Evolutionary conservation across 1,140 invertebrate genomes (phyloP).

Genomic region (Philopotamus ludificatus): DNA sequence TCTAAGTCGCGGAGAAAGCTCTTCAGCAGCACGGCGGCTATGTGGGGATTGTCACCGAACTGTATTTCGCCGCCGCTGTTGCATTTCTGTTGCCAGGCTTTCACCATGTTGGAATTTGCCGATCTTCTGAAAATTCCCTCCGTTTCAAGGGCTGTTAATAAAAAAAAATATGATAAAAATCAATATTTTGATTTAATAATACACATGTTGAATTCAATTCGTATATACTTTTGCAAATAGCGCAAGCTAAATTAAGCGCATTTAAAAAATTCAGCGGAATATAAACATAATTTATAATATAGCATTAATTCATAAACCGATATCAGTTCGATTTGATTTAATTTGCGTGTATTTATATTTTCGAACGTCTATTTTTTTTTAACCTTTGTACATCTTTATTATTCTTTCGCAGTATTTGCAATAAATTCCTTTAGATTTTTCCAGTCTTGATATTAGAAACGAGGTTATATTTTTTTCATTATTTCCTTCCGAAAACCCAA

Average conservation of each 20-base stretch:
- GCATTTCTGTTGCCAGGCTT: constrained; percentile 79
- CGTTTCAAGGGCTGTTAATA: constrained; percentile 77
- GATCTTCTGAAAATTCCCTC: constrained; percentile 95
- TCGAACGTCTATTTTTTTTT: no score
- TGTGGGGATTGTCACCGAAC: constrained; percentile 81
- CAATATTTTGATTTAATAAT: background rate
- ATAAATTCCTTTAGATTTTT: no score
- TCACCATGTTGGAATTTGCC: constrained; percentile 78
- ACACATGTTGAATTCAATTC: no score
- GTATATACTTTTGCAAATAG: no score
- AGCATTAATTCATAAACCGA: no score
- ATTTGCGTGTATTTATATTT: no score
- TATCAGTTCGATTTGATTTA: no score
- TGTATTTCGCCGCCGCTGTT: constrained; percentile 81
- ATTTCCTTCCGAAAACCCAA: background rate
- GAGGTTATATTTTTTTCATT: background rate
- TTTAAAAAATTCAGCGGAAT: background rate
- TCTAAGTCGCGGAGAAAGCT: constrained; percentile 91
- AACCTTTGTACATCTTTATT: no score
- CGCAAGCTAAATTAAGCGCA: no score
- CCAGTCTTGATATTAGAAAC: no score
- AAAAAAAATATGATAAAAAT: no score
- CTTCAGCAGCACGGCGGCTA: constrained; percentile 92
- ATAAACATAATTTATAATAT: background rate
- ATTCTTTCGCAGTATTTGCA: no score